phyloP scores from a whole-genome alignment of 2,113 vertebrate species.

The Callorhinus ursinus region DNA sequence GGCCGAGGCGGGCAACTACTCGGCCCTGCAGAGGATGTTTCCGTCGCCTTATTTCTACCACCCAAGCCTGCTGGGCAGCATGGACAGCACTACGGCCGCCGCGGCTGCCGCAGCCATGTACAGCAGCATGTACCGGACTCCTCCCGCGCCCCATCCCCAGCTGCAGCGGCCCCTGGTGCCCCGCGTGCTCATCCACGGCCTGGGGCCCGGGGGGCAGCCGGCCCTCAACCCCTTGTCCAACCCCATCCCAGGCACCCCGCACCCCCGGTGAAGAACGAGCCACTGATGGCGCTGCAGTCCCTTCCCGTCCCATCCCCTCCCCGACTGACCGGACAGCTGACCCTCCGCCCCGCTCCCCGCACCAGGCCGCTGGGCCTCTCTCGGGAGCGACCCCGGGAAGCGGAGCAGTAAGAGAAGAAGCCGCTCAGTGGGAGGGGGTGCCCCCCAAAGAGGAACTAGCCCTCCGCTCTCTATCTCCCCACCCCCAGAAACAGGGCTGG shows the following conservation, averaged over 20 bases:
- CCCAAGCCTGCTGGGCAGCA: slow-evolving; percentile 95
- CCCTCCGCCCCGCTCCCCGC: slow-evolving; percentile 83
- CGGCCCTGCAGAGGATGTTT: slow-evolving; percentile 98
- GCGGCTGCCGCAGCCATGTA: slow-evolving; percentile 98
- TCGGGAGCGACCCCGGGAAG: slow-evolving; percentile 55
- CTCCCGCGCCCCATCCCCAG: slow-evolving; percentile 93
- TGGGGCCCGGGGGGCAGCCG: slow-evolving; percentile 96
- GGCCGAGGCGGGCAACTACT: slow-evolving; percentile 98
- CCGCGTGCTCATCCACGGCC: slow-evolving; percentile 97
- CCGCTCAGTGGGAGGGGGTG: slow-evolving; percentile 37
- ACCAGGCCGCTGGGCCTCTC: slow-evolving; percentile 80
- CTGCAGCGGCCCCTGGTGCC: slow-evolving; percentile 98
- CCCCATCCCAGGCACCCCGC: slow-evolving; percentile 92
- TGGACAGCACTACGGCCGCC: slow-evolving; percentile 97
- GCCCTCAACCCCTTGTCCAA: slow-evolving; percentile 94
- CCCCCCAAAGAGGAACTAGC: slow-evolving; percentile 65
- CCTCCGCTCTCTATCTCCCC: slow-evolving; percentile 25
- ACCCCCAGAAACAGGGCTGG: slow-evolving; percentile 44
- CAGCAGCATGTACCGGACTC: slow-evolving; percentile 99
- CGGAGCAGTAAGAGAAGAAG: slow-evolving; percentile 65
- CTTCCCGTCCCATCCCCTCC: slow-evolving; percentile 75
- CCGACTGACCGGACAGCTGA: slow-evolving; percentile 81
- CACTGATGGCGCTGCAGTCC: background rate
- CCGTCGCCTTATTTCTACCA: slow-evolving; percentile 99
- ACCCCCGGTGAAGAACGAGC: slow-evolving; percentile 91